These are phyloP conservation scores for Eilema griseolum DNA, from an alignment of 2,888 invertebrate genomes.

Conservation along the genomic window DNA sequence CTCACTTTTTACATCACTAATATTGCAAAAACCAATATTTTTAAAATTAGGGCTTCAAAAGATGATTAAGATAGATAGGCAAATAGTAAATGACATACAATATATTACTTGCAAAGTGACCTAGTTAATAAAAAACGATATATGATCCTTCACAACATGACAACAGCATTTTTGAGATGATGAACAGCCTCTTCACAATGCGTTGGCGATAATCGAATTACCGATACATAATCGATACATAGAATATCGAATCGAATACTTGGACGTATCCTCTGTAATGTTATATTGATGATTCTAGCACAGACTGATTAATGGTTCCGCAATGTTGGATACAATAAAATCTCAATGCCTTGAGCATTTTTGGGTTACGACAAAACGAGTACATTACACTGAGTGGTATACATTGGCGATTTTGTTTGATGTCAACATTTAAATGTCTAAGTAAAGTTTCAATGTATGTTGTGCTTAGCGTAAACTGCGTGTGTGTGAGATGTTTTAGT, in stretches of 20 bases:
- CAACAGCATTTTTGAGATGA: conserved; percentile 74
- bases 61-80: background rate
- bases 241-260: conserved; percentile 82
- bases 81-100: background rate
- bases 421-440: fast-evolving
- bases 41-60: background rate
- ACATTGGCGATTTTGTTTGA: conserved; percentile 55
- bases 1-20: background rate
- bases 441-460: conserved; percentile 50
- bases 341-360: conserved; percentile 64
- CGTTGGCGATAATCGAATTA: conserved; percentile 81
- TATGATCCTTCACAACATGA: conserved; percentile 57
- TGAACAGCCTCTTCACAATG: conserved; percentile 76
- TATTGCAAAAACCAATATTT: background rate
- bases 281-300: conserved; percentile 85
- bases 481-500: conserved; percentile 39
- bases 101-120: conserved; percentile 10
- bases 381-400: conserved; percentile 25
- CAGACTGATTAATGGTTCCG: conserved; percentile 85
- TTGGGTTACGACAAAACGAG: conserved; percentile 50
- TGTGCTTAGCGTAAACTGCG: background rate
- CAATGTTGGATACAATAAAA: conserved; percentile 80
- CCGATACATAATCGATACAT: conserved; percentile 81
- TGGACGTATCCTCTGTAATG: conserved; percentile 82
- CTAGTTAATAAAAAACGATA: conserved; percentile 27